Percentiles rank a stretch among this genome's conserved stretches.
These are phyloP conservation scores for Oryctes rhinoceros DNA, from an alignment of 1,140 invertebrate genomes.

Conservation along the genomic window DNA sequence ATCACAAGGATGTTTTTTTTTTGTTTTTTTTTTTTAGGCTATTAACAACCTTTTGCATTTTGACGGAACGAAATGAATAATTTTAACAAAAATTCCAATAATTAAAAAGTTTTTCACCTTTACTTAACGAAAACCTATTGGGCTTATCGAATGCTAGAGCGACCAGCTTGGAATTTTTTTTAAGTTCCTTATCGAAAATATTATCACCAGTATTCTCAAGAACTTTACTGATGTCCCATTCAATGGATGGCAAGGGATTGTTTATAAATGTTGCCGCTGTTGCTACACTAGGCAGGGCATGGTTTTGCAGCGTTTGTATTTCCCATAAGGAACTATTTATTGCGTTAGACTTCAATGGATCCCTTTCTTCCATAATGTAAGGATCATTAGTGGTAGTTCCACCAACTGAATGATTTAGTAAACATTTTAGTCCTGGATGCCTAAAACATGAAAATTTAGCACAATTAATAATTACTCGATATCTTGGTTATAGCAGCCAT, in stretches of 20 bases:
- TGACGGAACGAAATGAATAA: neutral
- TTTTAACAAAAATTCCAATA: conserved; percentile 63
- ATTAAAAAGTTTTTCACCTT: conserved; percentile 63
- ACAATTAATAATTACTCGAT: neutral
- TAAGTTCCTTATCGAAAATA: conserved; percentile 72
- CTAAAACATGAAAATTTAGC: conserved; percentile 46
- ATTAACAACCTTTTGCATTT: conserved; percentile 26
- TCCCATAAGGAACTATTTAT: conserved; percentile 93
- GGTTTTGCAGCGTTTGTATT: conserved; percentile 77
- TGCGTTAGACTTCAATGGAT: conserved; percentile 81
- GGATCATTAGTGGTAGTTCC: conserved; percentile 76
- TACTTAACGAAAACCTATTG: conserved; percentile 61
- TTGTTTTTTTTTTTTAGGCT: too few relatives aligned
- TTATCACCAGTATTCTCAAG: conserved; percentile 58
- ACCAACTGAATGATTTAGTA: conserved; percentile 72
- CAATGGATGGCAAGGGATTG: conserved; percentile 69
- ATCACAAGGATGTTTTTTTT: neutral
- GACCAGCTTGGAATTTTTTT: conserved; percentile 69
- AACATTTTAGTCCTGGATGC: conserved; percentile 82
- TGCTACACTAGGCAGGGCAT: conserved; percentile 77
- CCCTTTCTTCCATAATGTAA: conserved; percentile 80
- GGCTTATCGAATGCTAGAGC: conserved; percentile 71
- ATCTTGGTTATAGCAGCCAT: too few relatives aligned
- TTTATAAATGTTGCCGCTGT: conserved; percentile 75
- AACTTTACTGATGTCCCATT: conserved; percentile 70